Percentiles rank a stretch among this genome's conserved stretches.
Evolutionary conservation across 1,140 invertebrate genomes (phyloP).

Genomic region (Idris sp.): DNA sequence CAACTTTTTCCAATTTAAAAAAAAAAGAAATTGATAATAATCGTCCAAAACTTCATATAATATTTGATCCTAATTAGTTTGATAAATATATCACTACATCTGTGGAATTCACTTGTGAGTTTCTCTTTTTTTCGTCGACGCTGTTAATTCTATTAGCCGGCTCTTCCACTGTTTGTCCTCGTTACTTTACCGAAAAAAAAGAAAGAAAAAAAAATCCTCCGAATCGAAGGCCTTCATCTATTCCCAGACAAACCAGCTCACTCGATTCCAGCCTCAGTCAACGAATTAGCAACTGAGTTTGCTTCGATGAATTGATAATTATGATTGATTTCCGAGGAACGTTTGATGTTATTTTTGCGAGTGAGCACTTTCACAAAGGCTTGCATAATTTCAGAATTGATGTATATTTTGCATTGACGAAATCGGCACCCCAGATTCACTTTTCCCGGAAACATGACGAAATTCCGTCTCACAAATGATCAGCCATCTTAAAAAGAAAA

Average conservation of each 20-base stretch:
- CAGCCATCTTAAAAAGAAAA: no score
- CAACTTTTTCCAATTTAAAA: no score
- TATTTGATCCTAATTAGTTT: no score
- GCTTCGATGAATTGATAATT: conserved; percentile 9
- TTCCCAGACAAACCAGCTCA: background rate
- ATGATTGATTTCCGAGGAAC: conserved; percentile 16
- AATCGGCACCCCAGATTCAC: conserved; percentile 18
- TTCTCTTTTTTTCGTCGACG: conserved; percentile 1
- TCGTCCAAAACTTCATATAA: no score
- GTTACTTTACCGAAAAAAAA: conserved; percentile 17
- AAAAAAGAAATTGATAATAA: no score
- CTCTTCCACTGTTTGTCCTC: conserved; percentile 1
- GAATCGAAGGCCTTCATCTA: conserved; percentile 12
- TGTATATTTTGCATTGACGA: conserved; percentile 45
- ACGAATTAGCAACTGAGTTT: conserved; percentile 12
- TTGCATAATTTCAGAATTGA: conserved; percentile 44
- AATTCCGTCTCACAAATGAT: conserved; percentile 37
- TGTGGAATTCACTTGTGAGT: conserved; percentile 9
- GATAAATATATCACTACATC: conserved; percentile 13
- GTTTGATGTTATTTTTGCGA: conserved; percentile 30
- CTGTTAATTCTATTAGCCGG: conserved; percentile 15
- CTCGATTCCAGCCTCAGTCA: no score
- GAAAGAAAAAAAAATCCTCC: no score
- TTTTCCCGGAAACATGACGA: conserved; percentile 46
- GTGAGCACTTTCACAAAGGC: conserved; percentile 34